phyloP scores from a whole-genome alignment of 2,113 vertebrate species.

The Lamprologus ornatipinnis region DNA sequence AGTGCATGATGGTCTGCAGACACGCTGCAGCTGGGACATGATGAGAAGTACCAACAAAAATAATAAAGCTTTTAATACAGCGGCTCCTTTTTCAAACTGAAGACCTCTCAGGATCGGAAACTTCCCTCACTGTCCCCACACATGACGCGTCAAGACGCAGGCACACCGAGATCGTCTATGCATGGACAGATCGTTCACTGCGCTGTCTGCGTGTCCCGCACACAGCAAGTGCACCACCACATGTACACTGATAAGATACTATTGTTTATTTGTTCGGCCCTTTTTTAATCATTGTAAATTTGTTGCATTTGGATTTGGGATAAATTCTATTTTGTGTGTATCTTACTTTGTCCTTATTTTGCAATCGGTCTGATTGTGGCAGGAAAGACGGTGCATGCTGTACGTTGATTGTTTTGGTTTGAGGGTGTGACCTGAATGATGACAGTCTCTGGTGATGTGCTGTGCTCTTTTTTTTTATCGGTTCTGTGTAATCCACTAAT shows the following conservation, averaged over 20 bases:
- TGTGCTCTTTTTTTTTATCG: background rate
- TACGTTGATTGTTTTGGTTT: background rate
- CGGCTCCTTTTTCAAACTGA: background rate
- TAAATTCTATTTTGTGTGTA: background rate
- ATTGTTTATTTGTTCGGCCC: background rate
- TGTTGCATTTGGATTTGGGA: background rate
- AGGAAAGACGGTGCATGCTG: background rate
- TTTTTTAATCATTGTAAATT: background rate
- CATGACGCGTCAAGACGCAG: slow-evolving; percentile 41
- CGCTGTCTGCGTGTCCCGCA: rapidly evolving
- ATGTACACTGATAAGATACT: background rate
- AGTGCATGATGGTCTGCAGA: slow-evolving; percentile 50
- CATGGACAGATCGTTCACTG: rapidly evolving
- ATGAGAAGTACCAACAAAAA: background rate
- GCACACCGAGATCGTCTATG: slow-evolving; percentile 27
- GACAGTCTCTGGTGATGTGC: background rate
- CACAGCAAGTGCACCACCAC: background rate
- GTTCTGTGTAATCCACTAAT: background rate
- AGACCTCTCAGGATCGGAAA: background rate
- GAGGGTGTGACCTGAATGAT: background rate
- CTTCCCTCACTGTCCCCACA: slow-evolving; percentile 10
- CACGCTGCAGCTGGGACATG: slow-evolving; percentile 12
- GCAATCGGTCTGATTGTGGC: background rate
- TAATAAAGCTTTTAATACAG: background rate
- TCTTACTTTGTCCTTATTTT: background rate